Evolutionary conservation across 2,888 invertebrate species (phyloP), one percentile per base, ranked within the genome.

Genomic region (Leptopilina myrica): DNA sequence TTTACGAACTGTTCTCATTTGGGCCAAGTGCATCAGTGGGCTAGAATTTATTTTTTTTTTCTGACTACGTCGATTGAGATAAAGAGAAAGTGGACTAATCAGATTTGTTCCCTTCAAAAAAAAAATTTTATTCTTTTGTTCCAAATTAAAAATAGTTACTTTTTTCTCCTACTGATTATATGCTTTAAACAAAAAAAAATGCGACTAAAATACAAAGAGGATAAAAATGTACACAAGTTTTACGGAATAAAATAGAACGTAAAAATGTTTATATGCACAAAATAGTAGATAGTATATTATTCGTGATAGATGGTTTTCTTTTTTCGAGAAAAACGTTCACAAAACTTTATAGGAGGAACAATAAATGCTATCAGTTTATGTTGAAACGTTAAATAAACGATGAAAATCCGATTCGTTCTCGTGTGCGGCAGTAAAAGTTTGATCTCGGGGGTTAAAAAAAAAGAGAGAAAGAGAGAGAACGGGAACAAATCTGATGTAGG

Each of bases 11-110:
- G 73, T 73, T 73, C n/a, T 73, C 33, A 33, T 33, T 33, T 65
- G 77, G 80, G 65, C 73, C 76, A 80, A 65, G 77, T 80, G 79
- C 79, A 77, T 77, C 77, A 78, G 78, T 64, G 79, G 80, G 46
- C 78, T 77, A 46, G 49, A 49, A 2, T 53, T 56, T 73, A n/a
- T 73, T 64, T 56, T 73, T 15, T 73, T 64, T 69, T 43, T 15
- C 40, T 33, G 49, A 56, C 73, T 73, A 73, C 6, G 33, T 56
- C 73, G 9, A 33, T 33, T 33, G 33, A 33, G 33, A 33, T 33
- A 33, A 33, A 9, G 12, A 40, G 14, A 9, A 14, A 40, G 14
- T 56, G 9, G 73, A 33, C 14, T 56, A 56, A 33, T 56, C 53
- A 73, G 73, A 73, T 56, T 73, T n/a, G 73, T 73, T 73, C 56